Conservation (phyloP, 2,797 vertebrate species). For the Anolis apletophallus region DNA sequence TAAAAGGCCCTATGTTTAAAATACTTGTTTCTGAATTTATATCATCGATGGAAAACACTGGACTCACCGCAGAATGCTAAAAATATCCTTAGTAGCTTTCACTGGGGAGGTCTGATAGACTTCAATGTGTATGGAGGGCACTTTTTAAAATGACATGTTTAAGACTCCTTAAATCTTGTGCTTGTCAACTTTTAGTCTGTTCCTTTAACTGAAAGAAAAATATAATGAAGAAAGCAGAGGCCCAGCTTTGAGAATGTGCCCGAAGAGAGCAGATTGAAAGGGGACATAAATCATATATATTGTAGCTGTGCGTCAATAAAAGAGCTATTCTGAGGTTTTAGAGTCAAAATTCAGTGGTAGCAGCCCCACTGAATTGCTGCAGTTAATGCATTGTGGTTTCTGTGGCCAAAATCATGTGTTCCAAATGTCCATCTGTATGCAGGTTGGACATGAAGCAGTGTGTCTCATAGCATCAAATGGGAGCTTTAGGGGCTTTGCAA, state of each 20-base stretch:
- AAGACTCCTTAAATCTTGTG: constrained; percentile 35
- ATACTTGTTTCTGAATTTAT: not conserved
- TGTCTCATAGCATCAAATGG: not conserved
- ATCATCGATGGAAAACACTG: not conserved
- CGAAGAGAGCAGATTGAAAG: constrained; percentile 32
- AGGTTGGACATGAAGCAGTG: not conserved
- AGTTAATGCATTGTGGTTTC: constrained; percentile 21
- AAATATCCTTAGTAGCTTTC: not conserved
- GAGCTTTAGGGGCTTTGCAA: not conserved
- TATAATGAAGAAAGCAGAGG: constrained; percentile 39
- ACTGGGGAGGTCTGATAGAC: constrained; percentile 25
- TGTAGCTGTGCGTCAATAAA: constrained; percentile 31
- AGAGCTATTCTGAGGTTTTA: constrained; percentile 29
- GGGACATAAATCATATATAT: constrained; percentile 33
- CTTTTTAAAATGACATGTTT: constrained; percentile 27
- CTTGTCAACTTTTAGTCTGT: constrained; percentile 20
- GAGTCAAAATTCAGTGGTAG: constrained; percentile 25
- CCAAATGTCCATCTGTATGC: not conserved
- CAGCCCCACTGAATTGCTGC: not conserved
- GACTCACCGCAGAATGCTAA: not conserved
- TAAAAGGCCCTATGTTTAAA: not conserved
- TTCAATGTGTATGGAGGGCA: constrained; percentile 17
- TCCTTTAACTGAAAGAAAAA: constrained; percentile 21
- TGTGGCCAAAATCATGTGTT: constrained; percentile 7
- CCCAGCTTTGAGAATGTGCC: constrained; percentile 12